A percentile compares a stretch with the other conserved stretches of the same genome.
phyloP scores from a whole-genome alignment of 2,113 vertebrate species.

The Tinamus guttatus region DNA sequence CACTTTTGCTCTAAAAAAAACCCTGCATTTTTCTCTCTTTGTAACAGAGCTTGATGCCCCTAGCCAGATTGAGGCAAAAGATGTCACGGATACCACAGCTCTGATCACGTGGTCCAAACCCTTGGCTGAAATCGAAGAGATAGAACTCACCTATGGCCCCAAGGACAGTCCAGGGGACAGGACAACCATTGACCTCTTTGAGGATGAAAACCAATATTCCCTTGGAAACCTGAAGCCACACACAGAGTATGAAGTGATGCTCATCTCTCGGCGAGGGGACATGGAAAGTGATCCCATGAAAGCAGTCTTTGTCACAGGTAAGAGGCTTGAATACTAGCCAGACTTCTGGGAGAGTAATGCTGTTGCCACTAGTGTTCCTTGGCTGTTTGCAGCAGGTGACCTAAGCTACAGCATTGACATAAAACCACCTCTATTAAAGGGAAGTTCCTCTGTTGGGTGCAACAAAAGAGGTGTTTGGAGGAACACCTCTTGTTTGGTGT shows the following conservation, averaged over 20 bases:
- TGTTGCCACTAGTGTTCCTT: not conserved
- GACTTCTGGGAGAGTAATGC: not conserved
- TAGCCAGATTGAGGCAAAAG: slow-evolving; percentile 90
- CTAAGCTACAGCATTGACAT: not conserved
- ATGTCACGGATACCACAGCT: slow-evolving; percentile 91
- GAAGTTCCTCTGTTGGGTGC: not conserved
- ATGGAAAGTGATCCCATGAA: slow-evolving; percentile 85
- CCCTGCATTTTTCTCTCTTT: not conserved
- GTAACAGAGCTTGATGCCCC: slow-evolving; percentile 90
- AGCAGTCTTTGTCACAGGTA: slow-evolving; percentile 91
- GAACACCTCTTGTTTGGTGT: not conserved
- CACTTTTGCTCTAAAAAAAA: not conserved
- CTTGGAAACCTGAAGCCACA: slow-evolving; percentile 88
- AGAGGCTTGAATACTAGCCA: not conserved
- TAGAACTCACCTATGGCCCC: slow-evolving; percentile 88
- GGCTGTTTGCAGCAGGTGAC: accelerated
- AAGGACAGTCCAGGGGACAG: slow-evolving; percentile 81
- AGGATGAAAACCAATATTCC: slow-evolving; percentile 90
- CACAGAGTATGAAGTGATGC: slow-evolving; percentile 89
- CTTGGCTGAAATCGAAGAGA: slow-evolving; percentile 86
- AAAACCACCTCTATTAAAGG: not conserved
- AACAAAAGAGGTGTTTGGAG: too few species aligned
- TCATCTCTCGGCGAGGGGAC: slow-evolving; percentile 84
- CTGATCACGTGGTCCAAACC: slow-evolving; percentile 95
- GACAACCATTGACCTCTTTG: slow-evolving; percentile 84